phyloP scores from a whole-genome alignment of 2,113 vertebrate species.

The Sinocyclocheilus anshuiensis region DNA sequence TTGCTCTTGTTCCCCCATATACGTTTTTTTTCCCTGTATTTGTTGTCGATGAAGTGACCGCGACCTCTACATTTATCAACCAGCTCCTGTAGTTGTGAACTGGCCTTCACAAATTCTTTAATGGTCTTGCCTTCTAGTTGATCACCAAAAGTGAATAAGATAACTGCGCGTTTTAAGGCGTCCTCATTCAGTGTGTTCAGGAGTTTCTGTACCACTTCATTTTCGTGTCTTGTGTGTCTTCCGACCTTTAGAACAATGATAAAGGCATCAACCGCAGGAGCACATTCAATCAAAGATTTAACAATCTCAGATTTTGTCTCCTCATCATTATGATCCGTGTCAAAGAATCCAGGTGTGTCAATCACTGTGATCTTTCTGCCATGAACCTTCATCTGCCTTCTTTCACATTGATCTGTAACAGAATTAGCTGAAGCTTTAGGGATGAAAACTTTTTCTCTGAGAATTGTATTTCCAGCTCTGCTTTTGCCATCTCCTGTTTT shows the following conservation, averaged over 20 bases:
- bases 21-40: too few species aligned
- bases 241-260: conserved; percentile 22
- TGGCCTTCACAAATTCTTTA: too few species aligned
- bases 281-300: neutral
- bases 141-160: too few species aligned
- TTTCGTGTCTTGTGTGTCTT: conserved; percentile 39
- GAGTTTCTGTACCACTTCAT: neutral
- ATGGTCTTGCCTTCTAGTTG: too few species aligned
- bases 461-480: too few species aligned
- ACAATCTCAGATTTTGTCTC: neutral
- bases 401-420: neutral
- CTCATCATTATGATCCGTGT: neutral
- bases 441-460: too few species aligned
- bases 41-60: too few species aligned
- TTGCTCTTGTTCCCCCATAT: too few species aligned
- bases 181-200: neutral
- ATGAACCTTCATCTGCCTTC: neutral
- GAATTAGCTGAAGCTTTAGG: too few species aligned
- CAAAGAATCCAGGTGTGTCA: conserved; percentile 34
- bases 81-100: too few species aligned
- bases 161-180: neutral
- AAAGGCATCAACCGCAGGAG: conserved; percentile 32
- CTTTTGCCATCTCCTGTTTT: too few species aligned
- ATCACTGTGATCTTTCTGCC: neutral
- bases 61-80: too few species aligned